phyloP scores from a whole-genome alignment of 2,113 vertebrate species.

The Gymnobelideus leadbeateri region DNA sequence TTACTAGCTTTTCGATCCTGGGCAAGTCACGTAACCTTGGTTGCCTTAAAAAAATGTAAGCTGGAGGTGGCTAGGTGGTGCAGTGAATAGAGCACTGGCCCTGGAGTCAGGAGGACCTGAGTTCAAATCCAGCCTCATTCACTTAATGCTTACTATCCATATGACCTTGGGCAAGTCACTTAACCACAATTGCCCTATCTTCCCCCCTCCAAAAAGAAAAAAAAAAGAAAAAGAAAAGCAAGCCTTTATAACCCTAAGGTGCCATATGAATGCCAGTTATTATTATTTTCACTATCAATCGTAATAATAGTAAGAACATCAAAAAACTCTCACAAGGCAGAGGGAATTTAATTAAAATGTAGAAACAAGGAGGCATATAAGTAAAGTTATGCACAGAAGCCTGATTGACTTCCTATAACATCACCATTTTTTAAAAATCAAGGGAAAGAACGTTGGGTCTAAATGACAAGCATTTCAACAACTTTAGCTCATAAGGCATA shows the following conservation, averaged over 20 bases:
- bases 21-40: neutral
- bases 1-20: neutral
- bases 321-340: neutral
- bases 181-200: too few species aligned
- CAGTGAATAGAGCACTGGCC: too few species aligned
- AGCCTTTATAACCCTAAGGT: neutral
- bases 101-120: too few species aligned
- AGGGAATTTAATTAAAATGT: neutral
- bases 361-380: too few species aligned
- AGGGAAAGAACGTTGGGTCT: neutral
- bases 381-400: neutral
- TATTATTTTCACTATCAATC: neutral
- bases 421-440: neutral
- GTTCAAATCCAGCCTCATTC: too few species aligned
- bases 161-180: too few species aligned
- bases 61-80: neutral
- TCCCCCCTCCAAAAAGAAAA: too few species aligned
- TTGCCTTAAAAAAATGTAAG: neutral
- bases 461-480: neutral
- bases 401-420: neutral
- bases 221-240: neutral
- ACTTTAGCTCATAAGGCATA: neutral
- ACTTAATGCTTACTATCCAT: too few species aligned
- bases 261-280: neutral
- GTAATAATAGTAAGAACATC: neutral